Evolutionary conservation across 2,888 invertebrate species (phyloP).

Genomic region (Ophion obscuratus): DNA sequence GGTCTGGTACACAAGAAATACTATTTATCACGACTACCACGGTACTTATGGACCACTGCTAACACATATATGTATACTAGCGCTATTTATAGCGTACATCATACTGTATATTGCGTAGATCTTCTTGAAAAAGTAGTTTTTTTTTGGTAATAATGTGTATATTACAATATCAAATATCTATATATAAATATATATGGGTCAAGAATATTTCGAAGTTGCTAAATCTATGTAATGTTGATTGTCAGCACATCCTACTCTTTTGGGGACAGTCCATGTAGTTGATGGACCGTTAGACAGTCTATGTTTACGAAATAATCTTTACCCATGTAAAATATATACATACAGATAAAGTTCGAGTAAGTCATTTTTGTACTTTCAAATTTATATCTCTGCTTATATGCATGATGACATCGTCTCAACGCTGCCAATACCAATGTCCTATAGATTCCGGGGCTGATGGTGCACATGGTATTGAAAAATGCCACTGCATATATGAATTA

Average conservation of each 20-base stretch:
- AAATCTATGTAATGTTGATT: too few relatives aligned
- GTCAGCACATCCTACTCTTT: too few relatives aligned
- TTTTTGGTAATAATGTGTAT: constrained; percentile 11
- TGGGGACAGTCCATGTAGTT: neutral
- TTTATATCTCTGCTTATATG: constrained; percentile 19
- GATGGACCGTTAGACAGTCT: neutral
- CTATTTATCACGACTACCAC: constrained; percentile 33
- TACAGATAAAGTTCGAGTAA: constrained; percentile 5
- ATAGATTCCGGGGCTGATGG: neutral
- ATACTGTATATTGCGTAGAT: constrained; percentile 11
- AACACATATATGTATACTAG: constrained; percentile 26
- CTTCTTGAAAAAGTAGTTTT: constrained; percentile 11
- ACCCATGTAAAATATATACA: constrained; percentile 1
- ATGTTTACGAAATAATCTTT: neutral
- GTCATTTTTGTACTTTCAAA: neutral
- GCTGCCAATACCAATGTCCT: constrained; percentile 23
- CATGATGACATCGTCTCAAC: constrained; percentile 58
- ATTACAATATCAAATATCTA: constrained; percentile 8
- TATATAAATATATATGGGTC: neutral
- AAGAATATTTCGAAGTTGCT: too few relatives aligned
- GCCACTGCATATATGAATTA: neutral
- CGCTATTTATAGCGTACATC: neutral
- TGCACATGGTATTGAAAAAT: neutral
- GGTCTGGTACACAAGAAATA: constrained; percentile 48
- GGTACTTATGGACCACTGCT: constrained; percentile 31